Evolutionary conservation across 2,113 vertebrate species (phyloP), one percentile per base, ranked within the genome.

Genomic region (Pterocles burchelli): DNA sequence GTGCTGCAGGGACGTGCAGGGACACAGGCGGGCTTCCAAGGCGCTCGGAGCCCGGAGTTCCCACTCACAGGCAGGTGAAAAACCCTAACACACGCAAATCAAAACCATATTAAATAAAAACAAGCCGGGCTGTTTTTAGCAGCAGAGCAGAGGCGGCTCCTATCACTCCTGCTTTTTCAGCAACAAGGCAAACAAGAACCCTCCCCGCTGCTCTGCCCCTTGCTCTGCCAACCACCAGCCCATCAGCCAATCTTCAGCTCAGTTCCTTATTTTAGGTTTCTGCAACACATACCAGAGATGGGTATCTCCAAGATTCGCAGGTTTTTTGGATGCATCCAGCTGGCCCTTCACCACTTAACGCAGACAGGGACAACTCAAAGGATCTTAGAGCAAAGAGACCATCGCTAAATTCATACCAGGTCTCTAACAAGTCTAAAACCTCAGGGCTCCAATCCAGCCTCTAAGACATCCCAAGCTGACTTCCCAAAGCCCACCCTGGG

Each of bases 71-170:
- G 94, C 89, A 96, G 88, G 92, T 96, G 93, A 97, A 92, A 90
- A 92, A 90, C 73, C 70, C 76, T 82, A 67, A 85, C 91, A 73
- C 83, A 90, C 21, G 11, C 61, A 77, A 88, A 94, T 74, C 91
- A 88, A 89, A 94, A 88, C 85, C 22, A 38, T n/a, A 89, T 93
- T 65, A 94, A 95, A 97, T 90, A 89, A 94, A 94, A 97, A 90
- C 87, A 88, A 75, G 67, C 29, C 1, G 6, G 43, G 84, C 46
- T 93, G 91, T 85, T 96, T 97, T 96, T 95, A 93, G 94, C 89
- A 86, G 70, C 87, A 89, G 79, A 93, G 90, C 96, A 94, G 90
- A 90, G 95, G 94, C 92, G 82, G 85, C 75, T 96, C 93, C 65
- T 84, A 81, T 79, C 94, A 94, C 89, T 94, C 90, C 65, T 76